Conservation (phyloP, 1,140 invertebrate genomes). For the Neodiprion lecontei region DNA sequence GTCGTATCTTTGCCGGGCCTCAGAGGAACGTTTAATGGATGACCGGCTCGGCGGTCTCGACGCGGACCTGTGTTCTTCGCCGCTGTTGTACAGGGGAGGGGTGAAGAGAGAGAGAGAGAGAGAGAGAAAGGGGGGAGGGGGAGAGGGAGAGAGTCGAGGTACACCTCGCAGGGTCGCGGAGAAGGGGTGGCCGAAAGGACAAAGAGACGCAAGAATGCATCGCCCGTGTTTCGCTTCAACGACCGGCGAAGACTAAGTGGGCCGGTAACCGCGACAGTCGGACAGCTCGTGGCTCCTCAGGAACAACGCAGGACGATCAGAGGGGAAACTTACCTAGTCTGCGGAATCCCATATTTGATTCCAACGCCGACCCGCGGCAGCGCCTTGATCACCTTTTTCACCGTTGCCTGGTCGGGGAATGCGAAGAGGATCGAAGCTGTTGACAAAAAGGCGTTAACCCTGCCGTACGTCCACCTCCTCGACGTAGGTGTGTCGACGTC, state of each 20-base stretch:
- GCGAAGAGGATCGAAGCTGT: conserved; percentile 98
- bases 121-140: conserved; percentile 19
- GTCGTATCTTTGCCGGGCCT: conserved; percentile 46
- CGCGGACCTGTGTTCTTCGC: conserved; percentile 57
- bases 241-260: conserved; percentile 9
- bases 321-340: conserved; percentile 78
- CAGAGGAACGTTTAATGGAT: conserved; percentile 55
- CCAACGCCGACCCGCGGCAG: conserved; percentile 98
- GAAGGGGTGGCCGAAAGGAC: conserved; percentile 24
- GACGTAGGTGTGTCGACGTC: no score
- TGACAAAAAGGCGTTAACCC: conserved; percentile 56
- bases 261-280: neutral
- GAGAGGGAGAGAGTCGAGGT: conserved; percentile 32
- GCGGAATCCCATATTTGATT: conserved; percentile 98
- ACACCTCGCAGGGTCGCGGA: neutral
- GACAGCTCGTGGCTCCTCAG: neutral
- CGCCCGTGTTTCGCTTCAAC: conserved; percentile 37
- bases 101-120: neutral
- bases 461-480: neutral
- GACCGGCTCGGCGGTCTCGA: conserved; percentile 44
- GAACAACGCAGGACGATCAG: no score
- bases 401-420: conserved; percentile 94
- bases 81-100: conserved; percentile 36
- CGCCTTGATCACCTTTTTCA: conserved; percentile 98
- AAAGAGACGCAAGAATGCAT: conserved; percentile 43